These are phyloP conservation scores for Pagetopsis macropterus DNA, from an alignment of 2,797 vertebrate genomes.

Conservation along the genomic window DNA sequence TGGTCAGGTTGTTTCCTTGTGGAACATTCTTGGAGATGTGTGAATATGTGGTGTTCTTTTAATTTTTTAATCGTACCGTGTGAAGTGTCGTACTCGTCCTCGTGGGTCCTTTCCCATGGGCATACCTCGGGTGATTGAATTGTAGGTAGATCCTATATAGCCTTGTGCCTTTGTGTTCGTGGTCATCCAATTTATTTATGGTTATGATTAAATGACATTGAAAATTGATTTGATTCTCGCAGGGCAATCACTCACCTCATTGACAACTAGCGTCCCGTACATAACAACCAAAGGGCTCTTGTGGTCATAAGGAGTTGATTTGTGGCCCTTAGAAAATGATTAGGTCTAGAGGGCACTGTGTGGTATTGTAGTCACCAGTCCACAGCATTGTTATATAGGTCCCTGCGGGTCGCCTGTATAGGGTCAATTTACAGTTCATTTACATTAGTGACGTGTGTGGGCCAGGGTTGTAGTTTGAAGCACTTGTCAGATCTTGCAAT, in stretches of 20 bases:
- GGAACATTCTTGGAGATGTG: background rate
- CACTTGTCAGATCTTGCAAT: background rate
- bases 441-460: slow-evolving; percentile 12
- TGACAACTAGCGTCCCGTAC: slow-evolving; percentile 63
- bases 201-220: slow-evolving; percentile 67
- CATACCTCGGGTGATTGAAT: slow-evolving; percentile 48
- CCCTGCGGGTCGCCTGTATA: slow-evolving; percentile 34
- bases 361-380: slow-evolving; percentile 52
- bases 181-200: slow-evolving; percentile 66
- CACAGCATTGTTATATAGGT: slow-evolving; percentile 54
- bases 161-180: slow-evolving; percentile 44
- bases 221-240: slow-evolving; percentile 70
- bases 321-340: slow-evolving; percentile 67
- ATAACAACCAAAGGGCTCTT: slow-evolving; percentile 55
- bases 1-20: slow-evolving; percentile 6
- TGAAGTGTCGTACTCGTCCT: slow-evolving; percentile 19
- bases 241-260: slow-evolving; percentile 57
- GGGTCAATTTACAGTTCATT: slow-evolving; percentile 56
- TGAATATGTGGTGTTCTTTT: slow-evolving; percentile 10
- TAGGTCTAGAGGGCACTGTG: slow-evolving; percentile 56
- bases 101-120: slow-evolving; percentile 4
- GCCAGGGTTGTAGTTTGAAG: background rate
- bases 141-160: slow-evolving; percentile 42
- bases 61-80: background rate
- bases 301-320: slow-evolving; percentile 70